Conservation (phyloP, 2,888 invertebrate species). For the Lysandra coridon region DNA sequence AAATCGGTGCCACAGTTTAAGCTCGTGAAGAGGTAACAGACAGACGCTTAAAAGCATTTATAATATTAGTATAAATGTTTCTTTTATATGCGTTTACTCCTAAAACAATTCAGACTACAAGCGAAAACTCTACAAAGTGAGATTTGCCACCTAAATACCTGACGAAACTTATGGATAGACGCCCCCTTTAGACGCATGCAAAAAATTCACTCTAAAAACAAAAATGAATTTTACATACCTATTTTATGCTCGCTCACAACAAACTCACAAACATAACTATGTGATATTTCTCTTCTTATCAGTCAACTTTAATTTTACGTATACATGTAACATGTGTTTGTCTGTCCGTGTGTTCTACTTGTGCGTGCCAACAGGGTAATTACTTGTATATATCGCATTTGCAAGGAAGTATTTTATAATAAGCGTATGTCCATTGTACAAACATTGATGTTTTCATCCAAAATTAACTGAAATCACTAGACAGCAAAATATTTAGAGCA, state of each 20-base stretch:
- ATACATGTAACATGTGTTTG: slow-evolving; percentile 11
- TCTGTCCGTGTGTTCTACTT: slow-evolving; percentile 16
- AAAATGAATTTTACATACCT: slow-evolving; percentile 2
- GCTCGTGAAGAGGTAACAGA: too few relatives aligned
- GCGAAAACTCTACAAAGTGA: too few relatives aligned
- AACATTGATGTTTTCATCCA: background rate
- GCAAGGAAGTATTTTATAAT: slow-evolving; percentile 21
- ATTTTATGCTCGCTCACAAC: slow-evolving; percentile 11
- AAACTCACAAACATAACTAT: slow-evolving; percentile 12
- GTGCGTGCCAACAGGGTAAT: background rate
- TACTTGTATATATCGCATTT: slow-evolving; percentile 26
- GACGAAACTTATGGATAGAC: too few relatives aligned
- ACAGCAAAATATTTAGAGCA: too few relatives aligned
- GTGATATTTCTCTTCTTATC: slow-evolving; percentile 35
- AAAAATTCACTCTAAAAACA: background rate
- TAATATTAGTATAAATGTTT: too few relatives aligned
- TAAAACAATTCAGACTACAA: too few relatives aligned
- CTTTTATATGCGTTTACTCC: too few relatives aligned
- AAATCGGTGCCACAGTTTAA: too few relatives aligned
- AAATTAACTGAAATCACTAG: too few relatives aligned
- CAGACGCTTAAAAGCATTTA: too few relatives aligned
- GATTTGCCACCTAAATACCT: too few relatives aligned
- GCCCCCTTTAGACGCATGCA: too few relatives aligned
- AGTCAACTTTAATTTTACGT: slow-evolving; percentile 7
- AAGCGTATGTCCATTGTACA: slow-evolving; percentile 1